These are phyloP conservation scores for Dugesia japonica DNA, from an alignment of 2,888 invertebrate genomes.

Conservation along the genomic window DNA sequence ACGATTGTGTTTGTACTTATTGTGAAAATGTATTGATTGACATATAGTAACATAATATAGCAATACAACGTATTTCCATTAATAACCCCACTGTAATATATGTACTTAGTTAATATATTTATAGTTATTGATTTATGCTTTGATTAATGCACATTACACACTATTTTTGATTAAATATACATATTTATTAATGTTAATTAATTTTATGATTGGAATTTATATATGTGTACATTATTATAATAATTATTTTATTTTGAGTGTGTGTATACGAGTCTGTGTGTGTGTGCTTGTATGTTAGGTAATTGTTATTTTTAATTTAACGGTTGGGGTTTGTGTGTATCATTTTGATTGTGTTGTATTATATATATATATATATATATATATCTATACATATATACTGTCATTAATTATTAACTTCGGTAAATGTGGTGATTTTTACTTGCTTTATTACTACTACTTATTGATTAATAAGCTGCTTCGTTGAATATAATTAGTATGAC, in stretches of 20 bases:
- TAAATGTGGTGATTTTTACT: not conserved
- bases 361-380: constrained; percentile 2
- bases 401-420: constrained; percentile 17
- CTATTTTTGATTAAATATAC: not conserved
- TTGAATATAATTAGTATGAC: constrained; percentile 7
- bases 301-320: not conserved
- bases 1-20: too few species aligned
- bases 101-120: not conserved
- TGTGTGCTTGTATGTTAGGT: not conserved
- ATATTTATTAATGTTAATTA: not conserved
- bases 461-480: constrained; percentile 13
- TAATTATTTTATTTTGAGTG: not conserved
- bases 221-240: not conserved
- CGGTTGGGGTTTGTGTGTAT: not conserved
- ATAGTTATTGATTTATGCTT: not conserved
- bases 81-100: not conserved
- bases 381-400: not conserved
- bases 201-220: not conserved
- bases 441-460: not conserved
- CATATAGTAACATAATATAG: not conserved
- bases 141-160: constrained; percentile 10
- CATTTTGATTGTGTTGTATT: not conserved
- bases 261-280: not conserved
- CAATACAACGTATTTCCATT: not conserved
- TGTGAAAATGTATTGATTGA: not conserved